phyloP scores from a whole-genome alignment of 1,140 invertebrate species.

The Saccostrea glomerata region DNA sequence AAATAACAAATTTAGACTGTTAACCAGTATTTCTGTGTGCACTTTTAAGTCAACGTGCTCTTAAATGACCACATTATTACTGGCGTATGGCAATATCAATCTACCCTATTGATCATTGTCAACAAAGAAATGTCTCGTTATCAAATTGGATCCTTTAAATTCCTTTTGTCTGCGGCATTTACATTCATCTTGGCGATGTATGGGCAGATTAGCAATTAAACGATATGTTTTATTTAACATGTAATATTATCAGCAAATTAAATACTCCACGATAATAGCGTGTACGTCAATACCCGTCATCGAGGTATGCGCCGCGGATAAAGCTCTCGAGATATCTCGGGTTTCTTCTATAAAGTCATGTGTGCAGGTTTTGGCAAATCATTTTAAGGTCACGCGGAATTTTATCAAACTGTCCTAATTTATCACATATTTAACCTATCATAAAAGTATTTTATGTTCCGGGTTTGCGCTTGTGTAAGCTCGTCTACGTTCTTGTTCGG shows the following conservation, averaged over 20 bases:
- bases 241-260: conserved; percentile 30
- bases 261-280: not conserved
- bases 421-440: not conserved
- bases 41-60: not conserved
- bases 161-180: not conserved
- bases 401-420: not conserved
- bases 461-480: not conserved
- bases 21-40: not conserved
- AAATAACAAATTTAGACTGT: not conserved
- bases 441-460: not conserved
- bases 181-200: not conserved
- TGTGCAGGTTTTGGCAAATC: not conserved
- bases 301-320: not conserved
- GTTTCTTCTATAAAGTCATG: not conserved
- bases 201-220: conserved; percentile 14
- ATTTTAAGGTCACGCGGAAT: not conserved
- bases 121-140: not conserved
- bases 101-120: not conserved
- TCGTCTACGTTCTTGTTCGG: not conserved
- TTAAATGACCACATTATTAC: not conserved
- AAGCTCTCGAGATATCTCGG: not conserved
- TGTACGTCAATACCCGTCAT: not conserved
- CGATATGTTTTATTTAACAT: conserved; percentile 17
- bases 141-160: not conserved
- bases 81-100: not conserved